A percentile compares a stretch with the other conserved stretches of the same genome.
Evolutionary conservation across 2,797 vertebrate genomes (phyloP).

Genomic region (Tenualosa thibaudeaui): DNA sequence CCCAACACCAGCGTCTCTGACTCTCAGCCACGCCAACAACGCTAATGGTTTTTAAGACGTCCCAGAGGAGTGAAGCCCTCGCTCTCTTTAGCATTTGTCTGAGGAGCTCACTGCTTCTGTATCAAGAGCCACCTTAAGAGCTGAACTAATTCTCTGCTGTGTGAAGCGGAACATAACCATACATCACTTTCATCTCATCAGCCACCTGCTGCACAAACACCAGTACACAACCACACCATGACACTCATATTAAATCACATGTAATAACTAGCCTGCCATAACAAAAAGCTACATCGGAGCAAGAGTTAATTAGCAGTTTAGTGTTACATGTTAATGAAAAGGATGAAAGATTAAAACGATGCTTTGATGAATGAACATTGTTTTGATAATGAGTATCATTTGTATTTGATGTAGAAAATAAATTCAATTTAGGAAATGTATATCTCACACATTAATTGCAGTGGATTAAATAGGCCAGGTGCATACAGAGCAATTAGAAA

Average conservation of each 20-base stretch:
- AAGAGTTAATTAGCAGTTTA: background rate
- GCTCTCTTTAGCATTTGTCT: slow-evolving; percentile 68
- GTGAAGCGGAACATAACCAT: slow-evolving; percentile 47
- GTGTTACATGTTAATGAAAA: background rate
- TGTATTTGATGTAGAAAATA: background rate
- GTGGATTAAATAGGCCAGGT: background rate
- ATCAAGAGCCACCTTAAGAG: slow-evolving; percentile 19
- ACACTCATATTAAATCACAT: background rate
- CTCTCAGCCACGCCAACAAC: slow-evolving; percentile 52
- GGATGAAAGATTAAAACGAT: background rate
- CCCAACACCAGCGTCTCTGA: slow-evolving; percentile 58
- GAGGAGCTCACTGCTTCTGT: slow-evolving; percentile 45
- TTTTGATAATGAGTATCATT: no score
- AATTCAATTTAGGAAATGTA: background rate
- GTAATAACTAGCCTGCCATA: background rate
- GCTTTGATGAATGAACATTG: no score
- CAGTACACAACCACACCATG: background rate
- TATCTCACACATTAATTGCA: background rate
- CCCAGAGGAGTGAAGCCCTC: slow-evolving; percentile 46
- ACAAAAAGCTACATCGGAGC: background rate
- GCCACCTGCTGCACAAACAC: background rate
- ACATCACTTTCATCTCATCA: slow-evolving; percentile 56
- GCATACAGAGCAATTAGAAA: background rate
- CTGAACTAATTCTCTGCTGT: slow-evolving; percentile 37
- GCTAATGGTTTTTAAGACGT: slow-evolving; percentile 64